Evolutionary conservation across 1,140 invertebrate genomes (phyloP), one percentile per base, ranked within the genome.

Genomic region (Phthorimaea operculella): DNA sequence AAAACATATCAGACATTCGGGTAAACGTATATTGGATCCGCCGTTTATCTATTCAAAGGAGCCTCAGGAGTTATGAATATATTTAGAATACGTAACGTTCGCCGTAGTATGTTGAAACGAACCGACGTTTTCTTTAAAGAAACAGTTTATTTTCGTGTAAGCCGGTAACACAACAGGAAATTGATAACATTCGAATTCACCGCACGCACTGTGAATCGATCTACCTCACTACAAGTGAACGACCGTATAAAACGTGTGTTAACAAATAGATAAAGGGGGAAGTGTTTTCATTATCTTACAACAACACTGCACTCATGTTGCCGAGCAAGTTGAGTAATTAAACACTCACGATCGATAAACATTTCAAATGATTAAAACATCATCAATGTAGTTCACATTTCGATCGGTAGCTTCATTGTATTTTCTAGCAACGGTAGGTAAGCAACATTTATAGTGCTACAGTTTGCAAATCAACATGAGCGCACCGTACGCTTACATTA

Each of bases 1-100:
- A 69, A 63, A 74, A 72, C 52, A 63, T 58, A 67, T 60, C 57
- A 52, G 62, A 54, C 67, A 54, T 64, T 54, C 55, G 62, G 53
- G 47, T 45, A 49, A 63, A 62, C 61, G 50, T 65, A 61, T 63
- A 52, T 59, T 54, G 42, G 58, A 66, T 63, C 64, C 59, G 62
- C 64, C 60, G 62, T 63, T 69, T 66, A 63, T 64, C 36, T 39
- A 12, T 39, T 39, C 21, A 28, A 28, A 39, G 36, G 10, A 12
- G n/a, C 3, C 36, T 3, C 36, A 39, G 10, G 36, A 28, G 21
- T 28, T 28, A 28, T 28, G 21, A 28, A 28, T 28, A 28, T 63
- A 62, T 28, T 28, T 28, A 28, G 2, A 28, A 28, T 28, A 28
- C 6, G 21, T 2, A 28, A 28, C 21, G 21, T 28, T 28, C 21